Base-by-base conservation (phyloP, 2,888 invertebrate species). In the Tipula confusa region DNA sequence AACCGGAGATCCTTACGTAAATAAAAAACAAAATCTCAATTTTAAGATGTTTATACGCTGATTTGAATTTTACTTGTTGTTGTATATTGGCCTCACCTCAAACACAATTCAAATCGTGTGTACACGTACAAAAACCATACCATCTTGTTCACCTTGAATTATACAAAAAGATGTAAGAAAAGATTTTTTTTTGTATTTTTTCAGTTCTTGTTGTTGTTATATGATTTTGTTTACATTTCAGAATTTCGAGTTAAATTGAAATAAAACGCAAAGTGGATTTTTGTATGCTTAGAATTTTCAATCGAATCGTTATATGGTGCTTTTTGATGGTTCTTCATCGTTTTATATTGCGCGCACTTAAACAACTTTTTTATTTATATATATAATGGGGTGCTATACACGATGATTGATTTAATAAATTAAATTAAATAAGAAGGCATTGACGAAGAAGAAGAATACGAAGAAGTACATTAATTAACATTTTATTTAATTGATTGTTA, bases 141-240 rank as follows among this genome's bases (percentile, higher is more conserved):
- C 64, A 64, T 64, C 64, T 64, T 64, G 64, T 24, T 64, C 64
- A 64, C 64, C 64, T 64, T 64, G 64, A 64, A 64, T 64, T 64
- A 64, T 24, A 24, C 43, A 43, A 43, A 43, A 43, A 43, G 43
- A 43, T 43, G 43, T 43, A 43, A 43, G 64, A 24, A 24, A 24
- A 64, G 64, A 64, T 64, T 64, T 64, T 64, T 64, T 64, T 18
- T 64, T 64, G 64, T 64, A n/a, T n/a, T n/a, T n/a, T n/a, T n/a
- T n/a, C n/a, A n/a, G 33, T 4, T 33, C 7, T 33, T 33, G 2
- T 33, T 33, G 33, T 33, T 33, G 33, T 33, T n/a, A n/a, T 64
- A 64, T 64, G 64, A 24, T 24, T 64, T 64, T 24, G 64, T 64
- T 64, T 64, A 64, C 64, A 9, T 64, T 64, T 64, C 64, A 64